phyloP scores from a whole-genome alignment of 53 echinoderm and acorn worm genomes.

The Temnopleurus reevesii region DNA sequence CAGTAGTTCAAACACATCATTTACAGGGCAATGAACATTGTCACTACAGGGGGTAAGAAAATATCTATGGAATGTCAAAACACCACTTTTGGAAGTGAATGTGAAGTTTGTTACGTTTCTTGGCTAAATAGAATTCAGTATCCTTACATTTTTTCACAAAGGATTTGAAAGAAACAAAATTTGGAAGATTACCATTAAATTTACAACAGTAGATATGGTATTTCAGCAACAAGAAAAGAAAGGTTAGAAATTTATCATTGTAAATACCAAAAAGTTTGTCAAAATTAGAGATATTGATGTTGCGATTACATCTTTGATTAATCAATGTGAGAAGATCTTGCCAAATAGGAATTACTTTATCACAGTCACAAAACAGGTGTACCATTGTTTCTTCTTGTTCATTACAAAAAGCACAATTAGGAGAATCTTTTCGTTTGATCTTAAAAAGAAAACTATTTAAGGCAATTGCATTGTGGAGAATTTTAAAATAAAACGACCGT shows the following conservation, averaged over 20 bases:
- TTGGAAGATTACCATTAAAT: too few species aligned
- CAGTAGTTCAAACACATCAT: too few species aligned
- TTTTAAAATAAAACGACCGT: background rate
- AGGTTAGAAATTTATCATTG: constrained; percentile 9
- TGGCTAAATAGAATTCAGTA: too few species aligned
- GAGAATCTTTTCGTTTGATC: constrained; percentile 13
- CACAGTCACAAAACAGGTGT: too few species aligned
- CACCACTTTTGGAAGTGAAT: too few species aligned
- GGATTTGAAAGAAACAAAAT: too few species aligned
- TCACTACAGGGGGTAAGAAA: too few species aligned
- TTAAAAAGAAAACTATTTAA: background rate
- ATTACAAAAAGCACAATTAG: constrained; percentile 10
- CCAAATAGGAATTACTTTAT: constrained; percentile 21
- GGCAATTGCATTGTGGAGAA: background rate
- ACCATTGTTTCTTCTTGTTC: background rate
- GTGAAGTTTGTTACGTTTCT: too few species aligned
- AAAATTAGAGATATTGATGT: background rate
- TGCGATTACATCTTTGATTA: background rate
- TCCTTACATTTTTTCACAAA: too few species aligned
- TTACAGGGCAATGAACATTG: too few species aligned
- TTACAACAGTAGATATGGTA: background rate
- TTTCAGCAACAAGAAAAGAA: background rate
- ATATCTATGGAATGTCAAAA: too few species aligned
- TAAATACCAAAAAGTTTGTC: background rate
- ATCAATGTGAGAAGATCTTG: background rate